phyloP scores from a whole-genome alignment of 2,888 invertebrate genomes.

The Panzeria rudis region DNA sequence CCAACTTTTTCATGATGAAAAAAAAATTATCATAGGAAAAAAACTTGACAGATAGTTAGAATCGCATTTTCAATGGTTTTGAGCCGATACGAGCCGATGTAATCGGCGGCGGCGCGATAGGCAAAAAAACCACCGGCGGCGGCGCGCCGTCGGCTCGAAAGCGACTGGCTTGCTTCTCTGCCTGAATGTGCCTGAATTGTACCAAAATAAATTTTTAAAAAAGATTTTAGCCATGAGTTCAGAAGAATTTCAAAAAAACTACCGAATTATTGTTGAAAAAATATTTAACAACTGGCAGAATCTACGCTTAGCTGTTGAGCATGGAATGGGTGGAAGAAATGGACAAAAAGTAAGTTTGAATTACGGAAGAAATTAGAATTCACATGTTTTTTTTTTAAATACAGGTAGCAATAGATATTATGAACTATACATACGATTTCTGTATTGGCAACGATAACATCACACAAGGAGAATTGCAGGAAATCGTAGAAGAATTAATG shows the following conservation, averaged over 20 bases:
- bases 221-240: conserved; percentile 66
- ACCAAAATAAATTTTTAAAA: background rate
- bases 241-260: conserved; percentile 80
- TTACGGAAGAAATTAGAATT: background rate
- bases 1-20: too few relatives aligned
- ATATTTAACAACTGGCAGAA: conserved; percentile 90
- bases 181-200: too few relatives aligned
- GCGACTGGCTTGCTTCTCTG: too few relatives aligned
- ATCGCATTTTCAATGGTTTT: too few relatives aligned
- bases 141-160: too few relatives aligned
- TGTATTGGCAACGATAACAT: conserved; percentile 86
- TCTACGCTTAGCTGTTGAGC: conserved; percentile 88
- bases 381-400: conserved; percentile 72
- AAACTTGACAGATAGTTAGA: too few relatives aligned
- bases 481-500: conserved; percentile 88
- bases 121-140: too few relatives aligned
- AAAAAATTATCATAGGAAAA: too few relatives aligned
- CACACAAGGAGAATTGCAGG: conserved; percentile 86
- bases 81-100: too few relatives aligned
- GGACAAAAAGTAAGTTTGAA: conserved; percentile 86
- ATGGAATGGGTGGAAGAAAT: conserved; percentile 89
- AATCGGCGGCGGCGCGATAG: too few relatives aligned
- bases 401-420: conserved; percentile 87
- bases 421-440: conserved; percentile 87
- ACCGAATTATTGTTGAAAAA: conserved; percentile 87